phyloP scores from a whole-genome alignment of 1,140 invertebrate genomes.

The Grapholita molesta region DNA sequence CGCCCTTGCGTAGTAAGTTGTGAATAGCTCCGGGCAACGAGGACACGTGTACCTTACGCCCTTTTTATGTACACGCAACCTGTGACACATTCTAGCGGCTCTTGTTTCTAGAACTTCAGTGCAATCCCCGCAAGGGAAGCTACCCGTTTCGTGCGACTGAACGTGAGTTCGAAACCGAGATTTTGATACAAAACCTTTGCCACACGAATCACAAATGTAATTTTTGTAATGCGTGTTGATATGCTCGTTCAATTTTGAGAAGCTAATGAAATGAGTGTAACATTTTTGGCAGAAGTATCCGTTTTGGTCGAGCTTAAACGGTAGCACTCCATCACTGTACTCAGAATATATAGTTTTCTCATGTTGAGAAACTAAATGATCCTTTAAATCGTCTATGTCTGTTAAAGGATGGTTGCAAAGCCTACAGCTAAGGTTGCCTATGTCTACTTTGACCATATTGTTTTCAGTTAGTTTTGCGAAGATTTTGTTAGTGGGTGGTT shows the following conservation, averaged over 20 bases:
- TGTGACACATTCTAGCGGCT: slow-evolving; percentile 53
- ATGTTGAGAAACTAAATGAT: slow-evolving; percentile 45
- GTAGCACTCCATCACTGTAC: slow-evolving; percentile 61
- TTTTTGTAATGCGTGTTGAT: slow-evolving; percentile 69
- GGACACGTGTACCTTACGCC: slow-evolving; percentile 66
- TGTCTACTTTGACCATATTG: slow-evolving; percentile 72
- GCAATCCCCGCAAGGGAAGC: slow-evolving; percentile 89
- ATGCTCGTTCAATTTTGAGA: slow-evolving; percentile 64
- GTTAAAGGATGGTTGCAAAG: slow-evolving; percentile 53
- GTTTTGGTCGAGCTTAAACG: slow-evolving; percentile 53
- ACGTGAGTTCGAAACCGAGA: slow-evolving; percentile 78
- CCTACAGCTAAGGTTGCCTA: slow-evolving; percentile 51
- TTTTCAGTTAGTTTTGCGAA: slow-evolving; percentile 70
- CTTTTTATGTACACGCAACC: slow-evolving; percentile 50
- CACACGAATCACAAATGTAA: slow-evolving; percentile 83
- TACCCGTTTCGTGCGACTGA: slow-evolving; percentile 76
- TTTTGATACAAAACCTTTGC: slow-evolving; percentile 79
- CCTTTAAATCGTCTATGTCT: slow-evolving; percentile 48
- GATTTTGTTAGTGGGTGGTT: slow-evolving; percentile 46
- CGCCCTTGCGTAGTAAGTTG: slow-evolving; percentile 52
- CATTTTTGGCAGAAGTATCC: slow-evolving; percentile 58
- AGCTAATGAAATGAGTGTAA: slow-evolving; percentile 38
- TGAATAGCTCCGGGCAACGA: slow-evolving; percentile 58
- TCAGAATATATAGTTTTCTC: slow-evolving; percentile 37
- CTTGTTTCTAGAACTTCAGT: slow-evolving; percentile 81